Percentiles rank a stretch among this genome's conserved stretches.
These are phyloP conservation scores for Leucophenga maculata DNA, from an alignment of 2,888 invertebrate species.

Conservation along the genomic window DNA sequence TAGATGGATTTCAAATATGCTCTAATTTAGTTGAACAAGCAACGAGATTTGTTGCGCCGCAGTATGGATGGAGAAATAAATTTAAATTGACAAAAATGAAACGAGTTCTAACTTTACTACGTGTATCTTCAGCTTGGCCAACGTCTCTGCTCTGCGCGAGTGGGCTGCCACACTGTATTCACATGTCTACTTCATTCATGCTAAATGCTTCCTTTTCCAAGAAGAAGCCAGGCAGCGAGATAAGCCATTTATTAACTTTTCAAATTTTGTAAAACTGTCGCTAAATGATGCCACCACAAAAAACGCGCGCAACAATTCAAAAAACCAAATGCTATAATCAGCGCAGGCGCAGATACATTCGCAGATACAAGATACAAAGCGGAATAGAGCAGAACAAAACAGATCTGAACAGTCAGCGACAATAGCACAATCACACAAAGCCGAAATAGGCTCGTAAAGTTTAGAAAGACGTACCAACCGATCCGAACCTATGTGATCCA, in stretches of 20 bases:
- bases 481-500: conserved; percentile 31
- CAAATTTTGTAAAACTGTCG: conserved; percentile 37
- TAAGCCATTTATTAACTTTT: conserved; percentile 68
- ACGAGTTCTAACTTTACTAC: too few species aligned
- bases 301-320: too few species aligned
- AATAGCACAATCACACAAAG: conserved; percentile 44
- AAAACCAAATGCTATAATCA: conserved; percentile 40
- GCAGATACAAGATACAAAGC: background rate
- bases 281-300: conserved; percentile 29
- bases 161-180: conserved; percentile 63
- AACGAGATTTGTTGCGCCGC: background rate
- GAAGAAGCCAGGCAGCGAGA: conserved; percentile 36
- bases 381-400: background rate
- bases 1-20: background rate
- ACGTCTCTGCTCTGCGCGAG: background rate
- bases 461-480: conserved; percentile 55
- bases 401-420: background rate
- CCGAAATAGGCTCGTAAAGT: conserved; percentile 55
- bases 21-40: conserved; percentile 15
- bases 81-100: background rate
- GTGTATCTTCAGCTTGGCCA: too few species aligned
- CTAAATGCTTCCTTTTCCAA: conserved; percentile 5
- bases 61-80: background rate
- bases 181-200: conserved; percentile 48
- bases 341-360: background rate